phyloP scores from a whole-genome alignment of 2,113 vertebrate genomes.

The Leucopternis melanops region DNA sequence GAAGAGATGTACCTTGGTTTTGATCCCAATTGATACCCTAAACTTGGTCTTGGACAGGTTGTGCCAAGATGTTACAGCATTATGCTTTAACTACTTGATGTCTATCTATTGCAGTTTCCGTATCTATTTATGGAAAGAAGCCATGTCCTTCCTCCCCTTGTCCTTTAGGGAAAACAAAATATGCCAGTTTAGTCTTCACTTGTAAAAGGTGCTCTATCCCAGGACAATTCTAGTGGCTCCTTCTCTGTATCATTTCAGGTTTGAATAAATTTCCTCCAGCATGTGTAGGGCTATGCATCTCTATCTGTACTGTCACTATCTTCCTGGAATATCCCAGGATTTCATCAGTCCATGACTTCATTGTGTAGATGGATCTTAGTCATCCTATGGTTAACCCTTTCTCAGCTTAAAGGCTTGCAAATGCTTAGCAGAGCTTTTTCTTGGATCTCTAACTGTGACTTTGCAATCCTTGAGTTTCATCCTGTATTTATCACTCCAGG shows the following conservation, averaged over 20 bases:
- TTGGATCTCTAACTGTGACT: background rate
- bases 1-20: background rate
- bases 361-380: background rate
- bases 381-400: background rate
- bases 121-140: background rate
- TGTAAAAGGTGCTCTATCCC: background rate
- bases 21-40: background rate
- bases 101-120: background rate
- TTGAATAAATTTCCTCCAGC: background rate
- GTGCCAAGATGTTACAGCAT: background rate
- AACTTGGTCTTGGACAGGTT: background rate
- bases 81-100: background rate
- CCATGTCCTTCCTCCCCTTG: background rate
- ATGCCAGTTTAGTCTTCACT: background rate
- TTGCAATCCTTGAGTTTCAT: background rate
- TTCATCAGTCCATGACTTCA: background rate
- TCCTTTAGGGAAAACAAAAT: background rate
- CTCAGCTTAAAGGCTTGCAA: background rate
- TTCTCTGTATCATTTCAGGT: background rate
- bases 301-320: background rate
- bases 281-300: background rate
- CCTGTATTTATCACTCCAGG: background rate
- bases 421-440: background rate
- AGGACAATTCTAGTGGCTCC: background rate
- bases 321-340: background rate